Evolutionary conservation across 2,888 invertebrate species (phyloP), one percentile per base, ranked within the genome.

Genomic region (Ypsolopha sequella): DNA sequence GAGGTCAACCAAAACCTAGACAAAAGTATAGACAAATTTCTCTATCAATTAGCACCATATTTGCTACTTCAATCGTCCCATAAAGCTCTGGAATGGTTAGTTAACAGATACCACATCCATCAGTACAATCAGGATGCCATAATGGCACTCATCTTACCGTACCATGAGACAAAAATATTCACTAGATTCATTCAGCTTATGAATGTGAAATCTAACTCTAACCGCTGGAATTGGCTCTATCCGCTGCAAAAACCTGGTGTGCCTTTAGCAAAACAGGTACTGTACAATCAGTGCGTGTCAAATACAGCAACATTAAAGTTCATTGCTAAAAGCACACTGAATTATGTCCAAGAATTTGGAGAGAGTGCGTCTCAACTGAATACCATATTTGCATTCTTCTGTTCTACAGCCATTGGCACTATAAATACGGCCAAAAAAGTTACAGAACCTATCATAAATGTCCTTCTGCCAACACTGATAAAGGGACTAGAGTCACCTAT

Each of bases 1-100:
- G 92, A 93, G 55, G 89, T 92, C 0, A 98, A 98, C 70, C 80
- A 90, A 54, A 89, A 91, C 60, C 76, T 99, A 11, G 89, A 98
- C 76, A 84, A 87, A 41, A 89, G 88, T 4, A 92, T 99, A 24
- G 89, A 90, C 51, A 91, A 91, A 56, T 98, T 98, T 75, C 79
- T 99, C 0, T 75, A 93, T 2, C 87, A 92, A 39, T 61, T 98
- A 6, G 95, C 97, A 1, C 99, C 99, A 0, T 98, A 97, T 71
- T 92, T 99, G 60, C 87, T 96, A 49, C 80, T 97, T 0, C 93
- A 93, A 61, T 90, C 96, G 0, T 73, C 89, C 0, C 96, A 97
- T 59, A 95, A 97, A 84, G 93, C 96, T 1, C 74, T 99, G 47
- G 99, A 99, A 86, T 99, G 98, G 98, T 88, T 99, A 3, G 91